A percentile compares a stretch with the other conserved stretches of the same genome.
phyloP scores from a whole-genome alignment of 2,113 vertebrate genomes.

The Sinocyclocheilus anophthalmus region DNA sequence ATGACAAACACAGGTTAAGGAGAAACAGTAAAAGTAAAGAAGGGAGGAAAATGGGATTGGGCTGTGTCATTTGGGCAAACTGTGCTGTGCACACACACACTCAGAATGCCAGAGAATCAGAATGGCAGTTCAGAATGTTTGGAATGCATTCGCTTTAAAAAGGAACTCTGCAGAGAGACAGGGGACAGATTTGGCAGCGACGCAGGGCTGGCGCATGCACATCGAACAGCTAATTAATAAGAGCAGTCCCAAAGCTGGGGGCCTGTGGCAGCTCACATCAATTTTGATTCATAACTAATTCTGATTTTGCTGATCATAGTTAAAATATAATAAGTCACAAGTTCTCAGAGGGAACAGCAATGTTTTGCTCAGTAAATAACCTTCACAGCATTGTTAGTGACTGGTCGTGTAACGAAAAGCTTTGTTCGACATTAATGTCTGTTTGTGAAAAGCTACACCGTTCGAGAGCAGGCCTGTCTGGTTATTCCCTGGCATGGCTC shows the following conservation, averaged over 20 bases:
- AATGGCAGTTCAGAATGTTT: slow-evolving; percentile 26
- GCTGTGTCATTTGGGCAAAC: slow-evolving; percentile 37
- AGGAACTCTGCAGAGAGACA: slow-evolving; percentile 29
- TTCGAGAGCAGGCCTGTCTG: slow-evolving; percentile 40
- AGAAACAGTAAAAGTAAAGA: not conserved
- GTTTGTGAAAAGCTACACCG: slow-evolving; percentile 20
- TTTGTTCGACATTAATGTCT: slow-evolving; percentile 20
- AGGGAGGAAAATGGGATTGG: not conserved
- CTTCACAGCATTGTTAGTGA: not conserved
- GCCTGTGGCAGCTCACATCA: slow-evolving; percentile 13
- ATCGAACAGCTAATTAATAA: slow-evolving; percentile 60
- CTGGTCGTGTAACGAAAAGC: not conserved
- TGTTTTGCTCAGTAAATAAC: slow-evolving; percentile 26
- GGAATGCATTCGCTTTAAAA: slow-evolving; percentile 59
- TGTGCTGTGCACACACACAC: not conserved
- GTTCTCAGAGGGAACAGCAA: not conserved
- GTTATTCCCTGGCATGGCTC: slow-evolving; percentile 52
- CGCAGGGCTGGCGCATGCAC: slow-evolving; percentile 17
- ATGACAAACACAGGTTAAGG: not conserved
- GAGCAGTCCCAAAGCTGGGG: slow-evolving; percentile 41
- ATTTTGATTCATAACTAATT: slow-evolving; percentile 36
- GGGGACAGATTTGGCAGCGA: slow-evolving; percentile 49
- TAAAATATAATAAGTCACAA: not conserved
- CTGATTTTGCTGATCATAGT: slow-evolving; percentile 24
- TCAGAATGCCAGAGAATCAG: slow-evolving; percentile 32